Percentiles rank a stretch among this genome's conserved stretches.
Conservation (phyloP, 2,113 vertebrate species). For the Solea solea region DNA sequence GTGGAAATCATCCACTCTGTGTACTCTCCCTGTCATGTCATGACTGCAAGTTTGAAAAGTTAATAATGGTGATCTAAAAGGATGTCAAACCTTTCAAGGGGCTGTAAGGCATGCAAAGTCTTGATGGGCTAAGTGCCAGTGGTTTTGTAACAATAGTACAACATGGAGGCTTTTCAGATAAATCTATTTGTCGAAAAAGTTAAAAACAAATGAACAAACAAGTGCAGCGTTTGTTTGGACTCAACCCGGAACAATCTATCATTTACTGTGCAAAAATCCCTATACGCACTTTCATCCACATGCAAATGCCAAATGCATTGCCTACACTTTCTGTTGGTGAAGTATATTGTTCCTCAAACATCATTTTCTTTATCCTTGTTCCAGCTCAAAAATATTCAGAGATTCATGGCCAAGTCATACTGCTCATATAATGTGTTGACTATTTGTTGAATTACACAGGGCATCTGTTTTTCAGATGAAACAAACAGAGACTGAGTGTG, state of each 20-base stretch:
- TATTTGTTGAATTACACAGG: slow-evolving; percentile 7
- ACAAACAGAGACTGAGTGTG: not conserved
- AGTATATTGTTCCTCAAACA: not conserved
- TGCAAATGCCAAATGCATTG: too few species aligned
- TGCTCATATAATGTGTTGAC: not conserved
- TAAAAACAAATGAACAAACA: slow-evolving; percentile 6
- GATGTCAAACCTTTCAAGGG: slow-evolving; percentile 57
- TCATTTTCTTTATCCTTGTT: not conserved
- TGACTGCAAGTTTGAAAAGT: slow-evolving; percentile 66
- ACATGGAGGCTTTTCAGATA: slow-evolving; percentile 43
- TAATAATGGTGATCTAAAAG: slow-evolving; percentile 71
- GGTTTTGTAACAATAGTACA: slow-evolving; percentile 41
- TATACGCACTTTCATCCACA: too few species aligned
- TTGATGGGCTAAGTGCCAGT: slow-evolving; percentile 60
- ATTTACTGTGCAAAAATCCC: too few species aligned
- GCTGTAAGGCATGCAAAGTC: slow-evolving; percentile 36
- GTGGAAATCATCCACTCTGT: slow-evolving; percentile 6
- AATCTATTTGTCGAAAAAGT: slow-evolving; percentile 35
- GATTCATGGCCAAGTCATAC: not conserved
- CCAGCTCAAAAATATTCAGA: too few species aligned
- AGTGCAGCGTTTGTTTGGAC: not conserved
- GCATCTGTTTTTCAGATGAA: slow-evolving; percentile 7
- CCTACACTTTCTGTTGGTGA: too few species aligned
- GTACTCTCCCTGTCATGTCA: slow-evolving; percentile 65
- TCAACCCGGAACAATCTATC: not conserved